Conservation (phyloP, 2,888 invertebrate genomes). For the Campaea margaritaria region DNA sequence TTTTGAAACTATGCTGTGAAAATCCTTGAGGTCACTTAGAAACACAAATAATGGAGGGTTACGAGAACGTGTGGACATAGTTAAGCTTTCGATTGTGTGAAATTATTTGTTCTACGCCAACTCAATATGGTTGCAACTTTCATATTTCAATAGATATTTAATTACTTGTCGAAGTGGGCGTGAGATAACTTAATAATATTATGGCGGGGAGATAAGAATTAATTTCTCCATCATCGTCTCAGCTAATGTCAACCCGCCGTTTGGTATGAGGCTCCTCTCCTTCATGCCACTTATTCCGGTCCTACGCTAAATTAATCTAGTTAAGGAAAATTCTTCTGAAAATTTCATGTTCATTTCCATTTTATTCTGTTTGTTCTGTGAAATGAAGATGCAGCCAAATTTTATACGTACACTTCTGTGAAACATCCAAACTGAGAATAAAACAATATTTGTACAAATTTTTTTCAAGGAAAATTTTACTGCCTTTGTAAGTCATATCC, state of each 20-base stretch:
- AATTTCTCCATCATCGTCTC: background rate
- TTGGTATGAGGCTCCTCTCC: background rate
- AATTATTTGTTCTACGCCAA: constrained; percentile 12
- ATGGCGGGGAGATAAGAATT: background rate
- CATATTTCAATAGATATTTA: constrained; percentile 1
- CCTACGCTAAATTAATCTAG: background rate
- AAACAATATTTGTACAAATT: no score
- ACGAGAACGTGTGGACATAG: background rate
- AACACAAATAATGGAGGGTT: constrained; percentile 1
- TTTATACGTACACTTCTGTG: background rate
- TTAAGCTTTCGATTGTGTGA: constrained; percentile 7
- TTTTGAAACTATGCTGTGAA: background rate
- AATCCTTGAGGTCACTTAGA: constrained; percentile 2
- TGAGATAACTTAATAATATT: background rate
- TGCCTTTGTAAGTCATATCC: no score
- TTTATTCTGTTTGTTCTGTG: background rate
- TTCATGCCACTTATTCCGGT: background rate
- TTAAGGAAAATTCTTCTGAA: no score
- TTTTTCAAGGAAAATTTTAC: no score
- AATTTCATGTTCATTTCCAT: no score
- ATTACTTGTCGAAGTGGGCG: background rate
- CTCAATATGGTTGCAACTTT: constrained; percentile 2
- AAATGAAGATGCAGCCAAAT: background rate
- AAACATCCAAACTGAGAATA: no score
- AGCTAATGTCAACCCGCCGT: no score